Percentiles rank a stretch among this genome's conserved stretches.
Evolutionary conservation across 2,113 vertebrate genomes (phyloP).

Genomic region (Ariopsis seemanni): DNA sequence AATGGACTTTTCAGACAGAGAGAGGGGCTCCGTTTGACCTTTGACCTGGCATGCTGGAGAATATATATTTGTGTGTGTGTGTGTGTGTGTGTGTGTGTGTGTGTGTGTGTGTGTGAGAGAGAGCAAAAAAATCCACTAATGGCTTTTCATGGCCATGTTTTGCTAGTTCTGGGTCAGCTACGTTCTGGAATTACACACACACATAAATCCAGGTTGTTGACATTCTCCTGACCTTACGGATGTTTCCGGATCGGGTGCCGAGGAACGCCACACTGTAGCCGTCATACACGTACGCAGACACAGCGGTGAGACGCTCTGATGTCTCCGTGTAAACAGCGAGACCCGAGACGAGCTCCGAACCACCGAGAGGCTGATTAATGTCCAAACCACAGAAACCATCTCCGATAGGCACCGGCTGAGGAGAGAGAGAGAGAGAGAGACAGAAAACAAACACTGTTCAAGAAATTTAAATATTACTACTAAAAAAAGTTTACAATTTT

Average conservation of each 20-base stretch:
- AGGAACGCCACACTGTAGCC: slow-evolving; percentile 91
- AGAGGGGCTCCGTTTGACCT: neutral
- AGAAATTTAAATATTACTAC: neutral
- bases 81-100: neutral
- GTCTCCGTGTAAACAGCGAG: slow-evolving; percentile 81
- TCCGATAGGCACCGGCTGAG: slow-evolving; percentile 92
- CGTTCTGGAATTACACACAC: neutral
- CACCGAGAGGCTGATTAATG: slow-evolving; percentile 96
- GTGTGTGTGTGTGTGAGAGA: neutral
- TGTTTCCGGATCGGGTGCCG: slow-evolving; percentile 85
- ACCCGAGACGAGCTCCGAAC: slow-evolving; percentile 85
- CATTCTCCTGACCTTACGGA: slow-evolving; percentile 85
- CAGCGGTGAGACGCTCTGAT: slow-evolving; percentile 87
- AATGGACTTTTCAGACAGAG: slow-evolving; percentile 5
- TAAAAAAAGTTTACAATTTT: neutral
- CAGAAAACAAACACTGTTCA: neutral
- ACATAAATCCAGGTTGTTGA: neutral
- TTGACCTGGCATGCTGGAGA: neutral
- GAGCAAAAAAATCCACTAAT: neutral
- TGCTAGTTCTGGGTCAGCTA: slow-evolving; percentile 2
- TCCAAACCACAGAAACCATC: slow-evolving; percentile 95
- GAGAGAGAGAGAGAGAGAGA: slow-evolving; percentile 20
- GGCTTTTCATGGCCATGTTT: neutral
- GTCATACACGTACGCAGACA: slow-evolving; percentile 87
- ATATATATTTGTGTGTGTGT: neutral